Base-by-base conservation (phyloP, 2,113 vertebrate genomes). In the Tretioscincus oriximinensis region DNA sequence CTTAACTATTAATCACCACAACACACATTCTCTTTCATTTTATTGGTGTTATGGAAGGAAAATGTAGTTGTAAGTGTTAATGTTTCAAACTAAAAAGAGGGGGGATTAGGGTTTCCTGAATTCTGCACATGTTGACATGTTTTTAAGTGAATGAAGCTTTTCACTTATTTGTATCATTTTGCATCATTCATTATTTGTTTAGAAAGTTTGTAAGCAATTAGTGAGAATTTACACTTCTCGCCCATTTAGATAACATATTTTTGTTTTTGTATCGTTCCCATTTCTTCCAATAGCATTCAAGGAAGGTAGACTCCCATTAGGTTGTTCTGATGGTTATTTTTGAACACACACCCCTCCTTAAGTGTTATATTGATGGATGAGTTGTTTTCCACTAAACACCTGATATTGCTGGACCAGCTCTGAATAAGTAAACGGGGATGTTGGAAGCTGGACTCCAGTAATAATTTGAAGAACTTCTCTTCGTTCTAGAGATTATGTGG, bases 1-100 rank as follows among this genome's bases (percentile, higher is more conserved):
- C 94, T 93, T 93, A 94, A 95, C 95, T 96, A 92, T 95, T 96
- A 95, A 94, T 96, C 94, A 95, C 94, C 87, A 90, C 88, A 94
- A 90, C 90, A 90, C 73, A 87, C 89, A 87, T 72, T 49, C 60
- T 88, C 92, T 90, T 90, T 90, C 91, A 84, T 92, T 94, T 95
- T 94, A 94, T 93, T 94, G 92, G 91, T 93, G 89, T 94, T 95
- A 87, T 5, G 70, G 88, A 94, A 92, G 81, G 88, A 91, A 95
- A 95, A 94, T 94, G 89, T 1, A 93, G 86, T 82, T 87, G 70
- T 90, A 91, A 85, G 83, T 94, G 90, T 94, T 95, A 91, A 95
- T 93, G 92, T 94, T 91, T 93, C 87, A 89, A 85, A 90, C 90
- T 89, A 81, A 90, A 88, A 63, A 88, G 22, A 11, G 49, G 21